phyloP scores from a whole-genome alignment of 2,888 invertebrate species.

The Heliconius ismenius region DNA sequence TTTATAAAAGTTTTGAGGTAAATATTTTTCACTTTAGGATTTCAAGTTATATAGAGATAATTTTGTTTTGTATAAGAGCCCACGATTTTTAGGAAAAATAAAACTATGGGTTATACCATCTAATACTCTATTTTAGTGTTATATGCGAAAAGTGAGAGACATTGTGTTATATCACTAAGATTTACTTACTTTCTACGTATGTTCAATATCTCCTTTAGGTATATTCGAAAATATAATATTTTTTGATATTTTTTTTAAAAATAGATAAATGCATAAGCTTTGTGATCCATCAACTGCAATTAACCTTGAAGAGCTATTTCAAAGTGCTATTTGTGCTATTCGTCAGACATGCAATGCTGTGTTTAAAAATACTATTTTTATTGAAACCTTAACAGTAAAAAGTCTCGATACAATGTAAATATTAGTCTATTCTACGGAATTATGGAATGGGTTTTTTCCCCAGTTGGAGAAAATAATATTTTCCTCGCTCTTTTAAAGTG shows the following conservation, averaged over 20 bases:
- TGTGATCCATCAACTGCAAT: not conserved
- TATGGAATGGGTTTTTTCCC: not conserved
- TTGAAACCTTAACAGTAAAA: not conserved
- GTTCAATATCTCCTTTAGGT: too few species aligned
- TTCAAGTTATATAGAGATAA: not conserved
- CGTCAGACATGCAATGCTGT: constrained; percentile 5
- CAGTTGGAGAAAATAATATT: not conserved
- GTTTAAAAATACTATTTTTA: not conserved
- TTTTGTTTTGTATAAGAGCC: too few species aligned
- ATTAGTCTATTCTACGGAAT: not conserved
- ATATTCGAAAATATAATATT: too few species aligned
- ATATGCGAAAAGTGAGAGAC: too few species aligned
- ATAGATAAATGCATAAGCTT: not conserved
- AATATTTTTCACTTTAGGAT: not conserved
- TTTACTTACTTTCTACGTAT: too few species aligned
- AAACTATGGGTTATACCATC: not conserved
- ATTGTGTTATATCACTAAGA: too few species aligned
- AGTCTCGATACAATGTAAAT: not conserved
- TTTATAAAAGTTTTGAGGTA: constrained; percentile 1
- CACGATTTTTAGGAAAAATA: not conserved
- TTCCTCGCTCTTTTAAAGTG: not conserved
- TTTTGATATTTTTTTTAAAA: too few species aligned
- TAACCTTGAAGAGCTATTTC: not conserved
- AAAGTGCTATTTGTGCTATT: not conserved
- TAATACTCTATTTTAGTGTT: not conserved